Percentiles rank a stretch among this genome's conserved stretches.
phyloP scores from a whole-genome alignment of 1,140 invertebrate species.

The Anastrepha ludens region DNA sequence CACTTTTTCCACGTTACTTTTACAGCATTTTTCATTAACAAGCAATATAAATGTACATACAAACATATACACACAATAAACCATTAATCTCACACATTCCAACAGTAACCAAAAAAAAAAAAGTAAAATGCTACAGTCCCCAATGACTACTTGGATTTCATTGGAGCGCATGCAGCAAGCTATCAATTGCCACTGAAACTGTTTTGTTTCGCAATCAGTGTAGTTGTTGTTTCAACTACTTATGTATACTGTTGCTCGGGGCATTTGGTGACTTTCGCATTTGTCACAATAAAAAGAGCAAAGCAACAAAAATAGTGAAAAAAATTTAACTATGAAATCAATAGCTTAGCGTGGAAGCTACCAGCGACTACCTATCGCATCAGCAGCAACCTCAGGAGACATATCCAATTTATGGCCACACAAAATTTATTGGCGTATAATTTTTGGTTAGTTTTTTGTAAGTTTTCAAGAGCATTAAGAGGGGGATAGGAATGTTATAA shows the following conservation, averaged over 20 bases:
- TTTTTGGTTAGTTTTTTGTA: neutral
- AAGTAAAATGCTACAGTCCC: neutral
- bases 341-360: neutral
- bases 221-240: neutral
- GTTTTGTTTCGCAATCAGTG: neutral
- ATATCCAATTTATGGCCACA: neutral
- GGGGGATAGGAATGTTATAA: too few species aligned
- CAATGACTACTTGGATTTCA: slow-evolving; percentile 38
- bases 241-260: neutral
- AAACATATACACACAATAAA: too few species aligned
- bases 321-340: slow-evolving; percentile 33
- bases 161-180: neutral
- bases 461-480: neutral
- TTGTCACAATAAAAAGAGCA: slow-evolving; percentile 3
- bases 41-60: too few species aligned
- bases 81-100: too few species aligned
- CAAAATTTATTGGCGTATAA: neutral
- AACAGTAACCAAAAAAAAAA: neutral
- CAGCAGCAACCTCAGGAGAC: neutral
- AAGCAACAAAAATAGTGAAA: neutral
- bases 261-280: slow-evolving; percentile 29
- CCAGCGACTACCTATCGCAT: neutral
- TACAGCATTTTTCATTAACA: too few species aligned
- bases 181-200: slow-evolving; percentile 41
- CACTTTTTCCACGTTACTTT: too few species aligned